A percentile compares a stretch with the other conserved stretches of the same genome.
These are phyloP conservation scores for Muscicapa adusta DNA, from an alignment of 2,113 vertebrate species.

Conservation along the genomic window DNA sequence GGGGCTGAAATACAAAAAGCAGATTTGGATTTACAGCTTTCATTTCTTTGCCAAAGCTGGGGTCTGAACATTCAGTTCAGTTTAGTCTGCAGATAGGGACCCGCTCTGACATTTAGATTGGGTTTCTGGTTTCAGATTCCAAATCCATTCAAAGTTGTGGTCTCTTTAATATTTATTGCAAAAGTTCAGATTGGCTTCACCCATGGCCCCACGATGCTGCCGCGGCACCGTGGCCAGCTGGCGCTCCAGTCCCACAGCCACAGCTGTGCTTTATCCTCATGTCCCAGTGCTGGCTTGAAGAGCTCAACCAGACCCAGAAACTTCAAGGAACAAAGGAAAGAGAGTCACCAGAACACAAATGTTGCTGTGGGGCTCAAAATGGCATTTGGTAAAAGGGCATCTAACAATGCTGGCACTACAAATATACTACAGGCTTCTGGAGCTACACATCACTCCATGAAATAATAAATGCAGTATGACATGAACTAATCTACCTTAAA, in stretches of 20 bases:
- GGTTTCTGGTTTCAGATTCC: constrained; percentile 28
- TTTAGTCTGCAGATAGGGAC: constrained; percentile 15
- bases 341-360: neutral
- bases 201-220: neutral
- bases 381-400: neutral
- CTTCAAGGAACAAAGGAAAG: neutral
- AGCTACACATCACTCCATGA: neutral
- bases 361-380: neutral
- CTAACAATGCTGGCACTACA: neutral
- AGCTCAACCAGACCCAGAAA: neutral
- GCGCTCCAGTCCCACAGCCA: neutral
- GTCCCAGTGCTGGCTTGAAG: neutral
- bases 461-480: neutral
- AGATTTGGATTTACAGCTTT: constrained; percentile 24
- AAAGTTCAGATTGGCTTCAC: neutral
- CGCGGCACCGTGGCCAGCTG: neutral
- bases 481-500: neutral
- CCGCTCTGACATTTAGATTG: neutral
- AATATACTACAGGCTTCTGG: neutral
- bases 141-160: neutral
- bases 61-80: constrained; percentile 23
- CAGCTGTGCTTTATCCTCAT: neutral
- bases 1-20: constrained; percentile 1
- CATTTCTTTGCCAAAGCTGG: neutral
- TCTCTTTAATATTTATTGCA: constrained; percentile 12